Conservation (phyloP, 2,888 invertebrate genomes). For the Prosapia bicincta region DNA sequence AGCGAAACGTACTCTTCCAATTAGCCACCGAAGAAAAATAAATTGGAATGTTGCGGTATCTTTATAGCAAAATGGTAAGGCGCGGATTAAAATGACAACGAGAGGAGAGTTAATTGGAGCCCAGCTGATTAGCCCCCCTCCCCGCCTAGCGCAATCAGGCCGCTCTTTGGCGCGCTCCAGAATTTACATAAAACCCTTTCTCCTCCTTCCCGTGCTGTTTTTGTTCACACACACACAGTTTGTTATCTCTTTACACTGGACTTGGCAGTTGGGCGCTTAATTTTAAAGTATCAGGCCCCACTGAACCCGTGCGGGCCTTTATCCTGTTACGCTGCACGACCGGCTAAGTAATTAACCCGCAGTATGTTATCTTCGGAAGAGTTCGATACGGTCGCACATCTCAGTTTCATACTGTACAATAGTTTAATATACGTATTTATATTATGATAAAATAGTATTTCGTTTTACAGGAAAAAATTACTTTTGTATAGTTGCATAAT, state of each 20-base stretch:
- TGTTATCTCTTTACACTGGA: neutral
- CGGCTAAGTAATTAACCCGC: no score
- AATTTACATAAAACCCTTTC: conserved; percentile 30
- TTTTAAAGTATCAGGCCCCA: no score
- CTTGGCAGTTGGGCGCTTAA: neutral
- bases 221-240: neutral
- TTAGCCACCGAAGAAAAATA: neutral
- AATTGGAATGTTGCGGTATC: neutral
- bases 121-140: conserved; percentile 12
- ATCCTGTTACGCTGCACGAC: no score
- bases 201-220: conserved; percentile 14
- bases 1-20: neutral
- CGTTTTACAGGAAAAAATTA: no score
- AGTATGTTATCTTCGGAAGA: no score
- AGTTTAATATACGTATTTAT: no score
- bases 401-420: no score
- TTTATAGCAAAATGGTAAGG: neutral
- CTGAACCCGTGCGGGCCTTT: no score
- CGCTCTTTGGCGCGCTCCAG: conserved; percentile 28
- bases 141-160: conserved; percentile 23
- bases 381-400: no score
- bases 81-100: neutral
- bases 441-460: no score
- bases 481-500: no score
- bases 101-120: conserved; percentile 12